Percentiles rank a stretch among this genome's conserved stretches.
phyloP scores from a whole-genome alignment of 2,888 invertebrate species.

The Scaptomyza flava region DNA sequence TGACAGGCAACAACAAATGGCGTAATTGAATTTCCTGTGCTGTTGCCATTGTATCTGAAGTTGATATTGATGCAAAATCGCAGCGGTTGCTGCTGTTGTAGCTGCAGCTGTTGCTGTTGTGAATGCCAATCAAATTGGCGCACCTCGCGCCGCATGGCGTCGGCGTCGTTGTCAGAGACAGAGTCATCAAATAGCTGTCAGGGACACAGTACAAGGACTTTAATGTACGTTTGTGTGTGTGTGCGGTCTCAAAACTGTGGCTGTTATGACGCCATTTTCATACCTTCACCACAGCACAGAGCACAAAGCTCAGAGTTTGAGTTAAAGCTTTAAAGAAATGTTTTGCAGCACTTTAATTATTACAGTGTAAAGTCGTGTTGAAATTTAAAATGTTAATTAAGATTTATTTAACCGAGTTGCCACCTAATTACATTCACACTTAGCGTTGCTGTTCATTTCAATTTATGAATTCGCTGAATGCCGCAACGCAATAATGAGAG shows the following conservation, averaged over 20 bases:
- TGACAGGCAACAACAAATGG: conserved; percentile 54
- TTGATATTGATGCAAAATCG: conserved; percentile 35
- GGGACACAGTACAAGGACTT: conserved; percentile 42
- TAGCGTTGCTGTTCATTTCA: conserved; percentile 49
- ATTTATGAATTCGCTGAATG: conserved; percentile 55
- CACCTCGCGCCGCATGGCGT: conserved; percentile 61
- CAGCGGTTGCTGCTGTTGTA: conserved; percentile 25
- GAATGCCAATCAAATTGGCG: conserved; percentile 77
- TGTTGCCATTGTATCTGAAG: conserved; percentile 10
- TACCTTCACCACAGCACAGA: neutral
- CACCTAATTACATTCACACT: conserved; percentile 73
- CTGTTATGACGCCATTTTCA: conserved; percentile 71
- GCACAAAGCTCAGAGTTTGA: neutral
- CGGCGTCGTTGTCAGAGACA: conserved; percentile 31
- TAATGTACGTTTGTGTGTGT: conserved; percentile 4
- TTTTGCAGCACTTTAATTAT: neutral
- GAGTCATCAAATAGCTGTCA: conserved; percentile 70
- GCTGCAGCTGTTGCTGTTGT: neutral
- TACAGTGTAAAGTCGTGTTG: neutral
- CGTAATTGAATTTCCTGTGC: conserved; percentile 62
- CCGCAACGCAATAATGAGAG: conserved; percentile 28
- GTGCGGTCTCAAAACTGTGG: conserved; percentile 16
- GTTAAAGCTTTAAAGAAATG: conserved; percentile 22
- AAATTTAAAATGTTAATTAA: conserved; percentile 45
- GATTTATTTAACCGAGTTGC: conserved; percentile 47